Base-by-base conservation (phyloP, 2,113 vertebrate genomes). In the Alethe diademata region DNA sequence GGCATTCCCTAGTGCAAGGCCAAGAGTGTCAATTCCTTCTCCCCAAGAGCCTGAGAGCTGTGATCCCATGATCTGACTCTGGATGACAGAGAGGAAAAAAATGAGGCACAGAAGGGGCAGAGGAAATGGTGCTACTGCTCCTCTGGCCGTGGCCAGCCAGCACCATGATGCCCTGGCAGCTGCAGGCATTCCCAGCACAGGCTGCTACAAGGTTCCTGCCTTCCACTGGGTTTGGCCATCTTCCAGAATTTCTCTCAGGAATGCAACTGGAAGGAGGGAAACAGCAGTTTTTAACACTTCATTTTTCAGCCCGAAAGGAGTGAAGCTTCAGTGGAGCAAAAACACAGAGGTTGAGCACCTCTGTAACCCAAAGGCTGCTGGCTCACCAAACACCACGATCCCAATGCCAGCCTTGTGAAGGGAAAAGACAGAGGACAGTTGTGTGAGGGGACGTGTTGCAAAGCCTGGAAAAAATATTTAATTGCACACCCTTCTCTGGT, bases 231-330 rank as follows among this genome's bases (percentile, higher is more conserved):
- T 45, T 89, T 95, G 96, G 95, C 61, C 0, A 0, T 22, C 43
- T 50, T 78, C 93, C 96, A 93, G 28, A 70, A 81, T 60, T 84
- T 53, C 95, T 88, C 86, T 93, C 83, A 95, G 91, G 91, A 96
- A 95, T n/a, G 76, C 65, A 33, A 57, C n/a, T 64, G 76, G 40
- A 87, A 84, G 73, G 48, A 69, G n/a, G 69, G 86, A 91, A 93
- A 72, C 0, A 0, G 53, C 73, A 74, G 29, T 28, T 94, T 93
- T 97, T 93, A 93, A 72, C 93, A 97, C 94, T 87, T 78, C 91
- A 86, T 96, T 72, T 89, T 92, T 96, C 92, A 92, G 66, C 57
- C 61, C 0, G 2, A 74, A 40, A 0, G 2, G 61, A 88, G 86
- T 5, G 69, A 86, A 86, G 29, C 61, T 64, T 75, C 69, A 54